Evolutionary conservation across 1,140 invertebrate genomes (phyloP), one percentile per base, ranked within the genome.

Genomic region (Parasteatoda tepidariorum): DNA sequence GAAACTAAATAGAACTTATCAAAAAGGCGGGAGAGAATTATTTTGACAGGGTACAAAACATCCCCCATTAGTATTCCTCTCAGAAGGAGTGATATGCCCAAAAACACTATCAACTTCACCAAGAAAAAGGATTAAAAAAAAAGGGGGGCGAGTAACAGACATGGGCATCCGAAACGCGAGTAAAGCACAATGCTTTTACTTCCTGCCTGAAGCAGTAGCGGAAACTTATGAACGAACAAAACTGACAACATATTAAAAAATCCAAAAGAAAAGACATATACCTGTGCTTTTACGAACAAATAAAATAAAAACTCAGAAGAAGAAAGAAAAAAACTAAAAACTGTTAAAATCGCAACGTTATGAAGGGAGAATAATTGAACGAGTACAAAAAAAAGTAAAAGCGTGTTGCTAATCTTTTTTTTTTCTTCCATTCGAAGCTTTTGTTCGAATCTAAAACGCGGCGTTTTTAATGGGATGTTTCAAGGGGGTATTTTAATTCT

Each of bases 181-280:
- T 22, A 22, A 48, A 7, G 38, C 38, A 34, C 34, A 33, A 34
- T 68, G 13, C 11, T 22, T 41, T 24, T 30, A 68, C 66, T 68
- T 68, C 66, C 66, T 22, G 22, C 15, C 34, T 15, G 18, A n/a
- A 66, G 11, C 62, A 34, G 33, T 26, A 68, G 34, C 38, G 34
- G 33, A 68, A 24, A 34, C 33, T 38, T 41, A 34, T 38, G 34
- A 33, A 24, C 66, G 33, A 68, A 68, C 66, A 68, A 41, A 68
- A 68, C 66, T 68, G 38, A 68, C 66, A 68, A 68, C 66, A 48
- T 34, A 68, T 68, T 68, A 9, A 67, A 68, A 68, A 48, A 68
- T 11, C 9, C 22, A 24, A 11, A 26, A 59, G n/a, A 59, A 24
- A 18, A 48, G 18, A 18, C 38, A 48, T 59, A n/a, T 59, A 59